A percentile compares a stretch with the other conserved stretches of the same genome.
phyloP scores from a whole-genome alignment of 1,140 invertebrate genomes.

The Sinella curviseta region DNA sequence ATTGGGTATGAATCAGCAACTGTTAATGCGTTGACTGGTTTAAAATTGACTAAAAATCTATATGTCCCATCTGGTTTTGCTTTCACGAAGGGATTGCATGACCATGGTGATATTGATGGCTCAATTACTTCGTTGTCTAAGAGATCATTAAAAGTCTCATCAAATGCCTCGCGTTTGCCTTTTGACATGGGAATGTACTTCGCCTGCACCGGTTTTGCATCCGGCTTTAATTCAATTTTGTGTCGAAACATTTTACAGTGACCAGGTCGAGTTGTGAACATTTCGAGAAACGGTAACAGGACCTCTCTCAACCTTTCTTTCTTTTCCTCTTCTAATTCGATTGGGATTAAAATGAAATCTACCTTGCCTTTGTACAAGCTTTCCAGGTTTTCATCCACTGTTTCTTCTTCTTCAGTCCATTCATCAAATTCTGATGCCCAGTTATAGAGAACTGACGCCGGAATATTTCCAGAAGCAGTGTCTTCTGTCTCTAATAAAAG shows the following conservation, averaged over 20 bases:
- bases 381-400: neutral
- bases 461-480: neutral
- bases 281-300: neutral
- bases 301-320: neutral
- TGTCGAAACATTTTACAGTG: neutral
- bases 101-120: slow-evolving; percentile 50
- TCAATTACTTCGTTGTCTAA: neutral
- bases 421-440: neutral
- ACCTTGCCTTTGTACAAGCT: neutral
- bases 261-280: neutral
- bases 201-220: slow-evolving; percentile 14
- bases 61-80: neutral
- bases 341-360: neutral
- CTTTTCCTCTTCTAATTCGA: neutral
- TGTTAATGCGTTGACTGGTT: slow-evolving; percentile 54
- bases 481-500: neutral
- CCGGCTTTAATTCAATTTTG: slow-evolving; percentile 4
- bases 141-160: neutral
- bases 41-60: neutral
- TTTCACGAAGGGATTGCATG: neutral
- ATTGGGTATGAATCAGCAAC: slow-evolving; percentile 58
- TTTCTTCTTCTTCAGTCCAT: neutral
- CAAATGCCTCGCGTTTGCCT: slow-evolving; percentile 31
- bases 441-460: neutral
- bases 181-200: slow-evolving; percentile 23